These are phyloP conservation scores for Apaloderma vittatum DNA, from an alignment of 2,113 vertebrate genomes.

Conservation along the genomic window DNA sequence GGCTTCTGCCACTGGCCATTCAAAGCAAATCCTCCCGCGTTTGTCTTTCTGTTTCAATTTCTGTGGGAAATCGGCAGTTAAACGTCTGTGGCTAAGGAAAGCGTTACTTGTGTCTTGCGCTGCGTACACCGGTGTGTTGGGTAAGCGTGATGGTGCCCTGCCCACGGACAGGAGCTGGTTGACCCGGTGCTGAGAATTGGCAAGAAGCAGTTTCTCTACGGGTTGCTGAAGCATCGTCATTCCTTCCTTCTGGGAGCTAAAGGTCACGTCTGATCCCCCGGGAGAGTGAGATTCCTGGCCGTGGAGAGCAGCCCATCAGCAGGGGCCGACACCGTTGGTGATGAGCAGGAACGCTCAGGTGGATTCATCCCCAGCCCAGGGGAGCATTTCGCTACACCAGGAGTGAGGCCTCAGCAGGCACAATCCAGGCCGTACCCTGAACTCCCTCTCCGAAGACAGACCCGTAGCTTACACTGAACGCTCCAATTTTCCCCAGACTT, in stretches of 20 bases:
- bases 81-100: accelerated
- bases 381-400: accelerated
- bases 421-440: accelerated
- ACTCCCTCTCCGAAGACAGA: not conserved
- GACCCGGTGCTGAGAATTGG: accelerated
- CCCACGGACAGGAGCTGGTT: accelerated
- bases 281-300: accelerated
- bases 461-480: accelerated
- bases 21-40: not conserved
- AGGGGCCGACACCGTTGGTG: not conserved
- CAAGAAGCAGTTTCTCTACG: not conserved
- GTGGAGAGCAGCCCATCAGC: accelerated
- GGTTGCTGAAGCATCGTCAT: not conserved
- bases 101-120: accelerated
- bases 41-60: not conserved
- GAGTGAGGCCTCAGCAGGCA: not conserved
- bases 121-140: accelerated
- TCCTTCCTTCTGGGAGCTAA: too few species aligned
- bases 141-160: accelerated
- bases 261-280: accelerated
- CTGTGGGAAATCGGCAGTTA: accelerated
- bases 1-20: not conserved
- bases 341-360: accelerated
- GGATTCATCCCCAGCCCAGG: too few species aligned
- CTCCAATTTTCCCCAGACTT: not conserved